Evolutionary conservation across 2,888 invertebrate genomes (phyloP).

Genomic region (Scaptomyza caliginosa): DNA sequence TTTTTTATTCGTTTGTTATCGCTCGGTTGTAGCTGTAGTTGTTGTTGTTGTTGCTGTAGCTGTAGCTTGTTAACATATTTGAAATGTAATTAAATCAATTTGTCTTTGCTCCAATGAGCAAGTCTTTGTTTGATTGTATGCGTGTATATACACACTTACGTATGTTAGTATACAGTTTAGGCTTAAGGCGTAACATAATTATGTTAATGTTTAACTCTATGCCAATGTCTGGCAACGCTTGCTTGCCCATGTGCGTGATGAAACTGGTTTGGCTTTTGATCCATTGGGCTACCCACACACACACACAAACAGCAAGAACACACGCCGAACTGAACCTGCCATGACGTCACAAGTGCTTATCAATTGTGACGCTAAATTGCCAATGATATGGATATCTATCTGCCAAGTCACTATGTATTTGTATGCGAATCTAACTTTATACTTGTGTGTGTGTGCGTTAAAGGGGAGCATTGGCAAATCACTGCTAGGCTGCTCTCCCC

Average conservation of each 20-base stretch:
- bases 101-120: conserved; percentile 51
- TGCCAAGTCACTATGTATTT: not conserved
- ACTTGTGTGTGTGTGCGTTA: not conserved
- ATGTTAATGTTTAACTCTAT: conserved; percentile 37
- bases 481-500: conserved; percentile 7
- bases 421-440: not conserved
- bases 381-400: conserved; percentile 20
- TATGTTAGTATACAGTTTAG: not conserved
- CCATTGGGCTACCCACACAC: conserved; percentile 16
- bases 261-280: conserved; percentile 47
- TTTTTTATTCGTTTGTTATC: conserved; percentile 49
- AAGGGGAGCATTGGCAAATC: conserved; percentile 12
- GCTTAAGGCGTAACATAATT: conserved; percentile 38
- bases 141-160: not conserved
- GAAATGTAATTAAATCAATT: conserved; percentile 65
- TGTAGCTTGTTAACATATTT: conserved; percentile 57
- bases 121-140: not conserved
- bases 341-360: conserved; percentile 53
- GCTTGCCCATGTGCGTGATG: conserved; percentile 37
- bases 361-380: conserved; percentile 39
- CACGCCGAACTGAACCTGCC: conserved; percentile 29
- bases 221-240: conserved; percentile 52
- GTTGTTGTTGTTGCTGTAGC: conserved; percentile 21
- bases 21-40: conserved; percentile 24
- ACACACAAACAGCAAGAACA: not conserved